Conservation (phyloP, 2,113 vertebrate species). For the Anolis carolinensis region DNA sequence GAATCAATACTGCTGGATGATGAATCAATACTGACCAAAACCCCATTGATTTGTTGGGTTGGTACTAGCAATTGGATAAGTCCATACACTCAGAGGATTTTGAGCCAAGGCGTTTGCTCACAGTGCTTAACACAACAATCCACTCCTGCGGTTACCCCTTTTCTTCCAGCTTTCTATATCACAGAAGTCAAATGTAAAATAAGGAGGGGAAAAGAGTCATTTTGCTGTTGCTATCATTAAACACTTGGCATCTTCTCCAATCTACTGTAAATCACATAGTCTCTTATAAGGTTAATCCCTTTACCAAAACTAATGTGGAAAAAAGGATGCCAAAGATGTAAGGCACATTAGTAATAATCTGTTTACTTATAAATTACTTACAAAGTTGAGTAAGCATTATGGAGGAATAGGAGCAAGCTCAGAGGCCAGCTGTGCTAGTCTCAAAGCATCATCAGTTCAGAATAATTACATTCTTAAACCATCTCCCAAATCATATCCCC, state of each 20-base stretch:
- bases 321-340: not conserved
- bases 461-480: not conserved
- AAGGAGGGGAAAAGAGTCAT: not conserved
- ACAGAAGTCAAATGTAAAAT: not conserved
- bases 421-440: not conserved
- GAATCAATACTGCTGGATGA: too few species aligned
- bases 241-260: too few species aligned
- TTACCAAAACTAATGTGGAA: not conserved
- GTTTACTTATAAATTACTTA: not conserved
- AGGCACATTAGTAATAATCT: not conserved
- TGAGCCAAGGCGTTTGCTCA: not conserved
- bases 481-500: not conserved
- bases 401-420: not conserved
- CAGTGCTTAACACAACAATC: not conserved
- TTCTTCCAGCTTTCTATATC: not conserved
- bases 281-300: too few species aligned
- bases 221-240: too few species aligned
- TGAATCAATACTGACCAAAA: too few species aligned
- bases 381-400: not conserved
- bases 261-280: too few species aligned
- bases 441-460: not conserved
- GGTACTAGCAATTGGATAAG: too few species aligned
- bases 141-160: not conserved
- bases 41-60: too few species aligned
- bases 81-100: too few species aligned